A percentile compares a stretch with the other conserved stretches of the same genome.
Evolutionary conservation across 2,797 vertebrate species (phyloP).

Genomic region (Malacoraja senta): DNA sequence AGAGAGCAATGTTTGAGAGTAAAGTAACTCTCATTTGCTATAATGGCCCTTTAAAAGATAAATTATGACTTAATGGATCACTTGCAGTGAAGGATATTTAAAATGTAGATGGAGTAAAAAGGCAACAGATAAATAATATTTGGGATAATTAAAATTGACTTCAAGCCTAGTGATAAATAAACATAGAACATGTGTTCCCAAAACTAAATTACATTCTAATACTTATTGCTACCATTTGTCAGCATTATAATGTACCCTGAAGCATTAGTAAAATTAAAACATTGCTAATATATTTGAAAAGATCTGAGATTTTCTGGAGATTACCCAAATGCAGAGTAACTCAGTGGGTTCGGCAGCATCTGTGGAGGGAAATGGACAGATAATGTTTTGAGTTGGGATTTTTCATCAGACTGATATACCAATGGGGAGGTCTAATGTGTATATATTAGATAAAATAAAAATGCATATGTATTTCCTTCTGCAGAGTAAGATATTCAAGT

Average conservation of each 20-base stretch:
- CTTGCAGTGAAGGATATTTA: constrained; percentile 14
- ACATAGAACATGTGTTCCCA: constrained; percentile 5
- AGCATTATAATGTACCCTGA: constrained; percentile 19
- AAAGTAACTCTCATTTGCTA: constrained; percentile 30
- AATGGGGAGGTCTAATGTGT: too few relatives aligned
- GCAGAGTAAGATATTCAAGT: too few relatives aligned
- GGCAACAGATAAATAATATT: constrained; percentile 17
- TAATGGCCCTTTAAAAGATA: constrained; percentile 27
- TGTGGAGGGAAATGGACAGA: too few relatives aligned
- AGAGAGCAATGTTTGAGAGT: neutral
- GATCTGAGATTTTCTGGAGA: neutral
- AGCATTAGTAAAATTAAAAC: constrained; percentile 13
- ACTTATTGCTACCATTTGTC: neutral
- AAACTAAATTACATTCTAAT: constrained; percentile 19
- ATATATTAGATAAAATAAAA: too few relatives aligned
- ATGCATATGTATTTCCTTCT: too few relatives aligned
- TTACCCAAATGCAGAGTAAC: neutral
- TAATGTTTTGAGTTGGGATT: too few relatives aligned
- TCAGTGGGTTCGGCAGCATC: too few relatives aligned
- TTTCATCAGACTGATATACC: too few relatives aligned
- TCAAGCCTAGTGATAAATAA: constrained; percentile 1
- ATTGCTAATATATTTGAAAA: neutral
- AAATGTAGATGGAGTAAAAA: neutral
- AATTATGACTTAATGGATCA: constrained; percentile 5
- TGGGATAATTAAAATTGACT: constrained; percentile 19